These are phyloP conservation scores for Monoplex corrugatus DNA, from an alignment of 2,888 invertebrate species.

Conservation along the genomic window DNA sequence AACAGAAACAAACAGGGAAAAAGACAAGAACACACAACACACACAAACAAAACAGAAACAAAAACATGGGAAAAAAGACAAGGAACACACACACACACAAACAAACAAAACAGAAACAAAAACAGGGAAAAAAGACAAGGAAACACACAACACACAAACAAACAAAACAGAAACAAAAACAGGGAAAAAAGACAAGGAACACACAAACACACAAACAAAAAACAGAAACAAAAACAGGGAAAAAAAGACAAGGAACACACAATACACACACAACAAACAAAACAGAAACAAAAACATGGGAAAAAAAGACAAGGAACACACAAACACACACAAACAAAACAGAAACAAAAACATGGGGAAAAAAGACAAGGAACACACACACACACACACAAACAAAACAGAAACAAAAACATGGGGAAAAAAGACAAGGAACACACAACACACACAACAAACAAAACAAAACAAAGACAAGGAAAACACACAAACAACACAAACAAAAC, in stretches of 20 bases:
- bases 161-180: no score
- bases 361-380: neutral
- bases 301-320: neutral
- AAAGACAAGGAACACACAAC: neutral
- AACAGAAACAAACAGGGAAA: neutral
- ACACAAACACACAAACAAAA: no score
- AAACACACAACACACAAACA: no score
- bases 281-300: neutral
- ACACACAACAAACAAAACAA: neutral
- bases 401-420: neutral
- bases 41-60: neutral
- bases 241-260: no score
- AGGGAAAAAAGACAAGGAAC: no score
- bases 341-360: no score
- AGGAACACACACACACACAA: neutral
- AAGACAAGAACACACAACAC: no score
- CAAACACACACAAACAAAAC: neutral
- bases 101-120: neutral
- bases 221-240: no score
- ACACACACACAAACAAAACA: neutral
- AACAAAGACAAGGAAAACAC: neutral
- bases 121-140: no score
- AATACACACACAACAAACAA: neutral
- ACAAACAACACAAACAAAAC: neutral
- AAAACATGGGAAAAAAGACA: neutral